phyloP scores from a whole-genome alignment of 2,797 vertebrate genomes.

The Phrynocephalus guinanensis region DNA sequence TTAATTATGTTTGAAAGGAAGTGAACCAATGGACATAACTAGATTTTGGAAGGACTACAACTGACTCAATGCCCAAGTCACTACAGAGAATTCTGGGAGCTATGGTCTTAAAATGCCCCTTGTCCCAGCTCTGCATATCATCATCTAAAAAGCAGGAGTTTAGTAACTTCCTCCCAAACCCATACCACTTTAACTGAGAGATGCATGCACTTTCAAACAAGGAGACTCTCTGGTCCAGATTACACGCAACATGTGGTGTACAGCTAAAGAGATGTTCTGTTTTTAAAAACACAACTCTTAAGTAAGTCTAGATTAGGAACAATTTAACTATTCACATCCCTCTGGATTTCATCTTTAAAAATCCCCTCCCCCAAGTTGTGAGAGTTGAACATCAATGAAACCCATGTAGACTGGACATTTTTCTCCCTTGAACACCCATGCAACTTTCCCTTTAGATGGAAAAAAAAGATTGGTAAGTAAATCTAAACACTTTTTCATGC shows the following conservation, averaged over 20 bases:
- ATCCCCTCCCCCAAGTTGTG: no score
- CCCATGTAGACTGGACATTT: not conserved
- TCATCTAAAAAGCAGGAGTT: not conserved
- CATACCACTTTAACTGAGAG: no score
- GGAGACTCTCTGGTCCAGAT: not conserved
- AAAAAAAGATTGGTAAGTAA: not conserved
- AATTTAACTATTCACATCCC: not conserved
- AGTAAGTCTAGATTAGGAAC: not conserved
- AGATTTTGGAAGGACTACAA: no score
- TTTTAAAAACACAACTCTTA: not conserved
- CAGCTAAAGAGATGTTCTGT: not conserved
- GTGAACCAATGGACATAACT: not conserved
- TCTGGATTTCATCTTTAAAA: no score
- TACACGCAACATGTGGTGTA: not conserved
- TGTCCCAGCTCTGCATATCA: no score
- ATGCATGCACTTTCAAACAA: not conserved
- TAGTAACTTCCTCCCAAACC: not conserved
- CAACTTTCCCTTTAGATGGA: not conserved
- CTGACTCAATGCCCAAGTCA: no score
- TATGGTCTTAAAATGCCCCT: no score
- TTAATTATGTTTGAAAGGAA: not conserved
- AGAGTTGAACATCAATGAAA: no score
- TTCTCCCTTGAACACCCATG: not conserved
- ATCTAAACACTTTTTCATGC: not conserved
- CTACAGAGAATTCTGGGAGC: no score